Conservation (phyloP, 2,113 vertebrate species). For the Vulpes ferrilata region DNA sequence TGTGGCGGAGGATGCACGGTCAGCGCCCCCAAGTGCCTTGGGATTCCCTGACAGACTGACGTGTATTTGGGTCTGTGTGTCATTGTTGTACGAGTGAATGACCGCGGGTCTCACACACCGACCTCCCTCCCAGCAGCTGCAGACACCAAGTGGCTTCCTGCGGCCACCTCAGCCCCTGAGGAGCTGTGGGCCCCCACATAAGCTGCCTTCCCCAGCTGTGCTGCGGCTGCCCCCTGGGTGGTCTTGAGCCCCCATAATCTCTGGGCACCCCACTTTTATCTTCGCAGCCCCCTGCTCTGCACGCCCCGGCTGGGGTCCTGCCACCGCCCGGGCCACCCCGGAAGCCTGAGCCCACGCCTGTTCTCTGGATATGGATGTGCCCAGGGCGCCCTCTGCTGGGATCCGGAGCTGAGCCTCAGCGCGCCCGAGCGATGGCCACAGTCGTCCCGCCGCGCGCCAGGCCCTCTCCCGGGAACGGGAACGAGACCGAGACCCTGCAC, state of each 20-base stretch:
- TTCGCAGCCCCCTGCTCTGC: constrained; percentile 75
- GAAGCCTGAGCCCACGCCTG: constrained; percentile 18
- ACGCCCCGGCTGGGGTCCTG: fast-evolving
- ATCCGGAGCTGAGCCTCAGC: constrained; percentile 45
- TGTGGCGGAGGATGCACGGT: neutral
- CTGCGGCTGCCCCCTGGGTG: fast-evolving
- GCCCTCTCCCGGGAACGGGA: constrained; percentile 78
- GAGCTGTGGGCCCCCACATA: neutral
- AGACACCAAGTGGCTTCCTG: fast-evolving
- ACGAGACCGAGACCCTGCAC: constrained; percentile 83
- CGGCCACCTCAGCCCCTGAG: fast-evolving
- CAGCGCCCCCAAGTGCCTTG: neutral
- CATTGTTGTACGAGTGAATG: neutral
- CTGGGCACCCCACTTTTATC: neutral
- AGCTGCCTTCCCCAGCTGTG: neutral
- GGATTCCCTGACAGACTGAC: neutral
- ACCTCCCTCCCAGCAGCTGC: fast-evolving
- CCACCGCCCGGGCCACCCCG: neutral
- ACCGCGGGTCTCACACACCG: fast-evolving
- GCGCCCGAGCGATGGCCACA: constrained; percentile 80
- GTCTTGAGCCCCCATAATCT: neutral
- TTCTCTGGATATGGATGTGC: constrained; percentile 69
- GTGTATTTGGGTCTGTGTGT: neutral
- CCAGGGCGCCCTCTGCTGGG: constrained; percentile 87
- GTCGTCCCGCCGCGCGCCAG: neutral